These are phyloP conservation scores for Tetragonula clypearis DNA, from an alignment of 1,140 invertebrate genomes.

Conservation along the genomic window DNA sequence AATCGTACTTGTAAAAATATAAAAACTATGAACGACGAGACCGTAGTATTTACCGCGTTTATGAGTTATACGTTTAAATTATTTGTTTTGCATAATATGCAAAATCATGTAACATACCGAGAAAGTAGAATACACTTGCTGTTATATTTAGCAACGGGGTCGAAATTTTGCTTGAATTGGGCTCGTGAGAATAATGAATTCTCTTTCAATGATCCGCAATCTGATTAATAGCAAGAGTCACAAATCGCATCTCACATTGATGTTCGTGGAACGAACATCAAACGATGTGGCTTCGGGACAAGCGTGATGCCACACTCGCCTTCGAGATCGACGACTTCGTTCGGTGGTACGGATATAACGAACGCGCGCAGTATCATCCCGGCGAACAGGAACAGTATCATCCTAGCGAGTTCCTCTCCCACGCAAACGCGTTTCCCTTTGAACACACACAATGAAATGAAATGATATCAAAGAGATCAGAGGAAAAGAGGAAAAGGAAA, in stretches of 20 bases:
- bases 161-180: too few species aligned
- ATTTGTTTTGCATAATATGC: too few species aligned
- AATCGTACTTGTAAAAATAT: too few species aligned
- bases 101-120: too few species aligned
- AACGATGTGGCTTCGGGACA: conserved; percentile 83
- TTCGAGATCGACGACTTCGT: conserved; percentile 79
- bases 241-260: neutral
- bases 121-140: too few species aligned
- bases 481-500: neutral
- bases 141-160: too few species aligned
- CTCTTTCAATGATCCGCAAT: too few species aligned
- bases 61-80: too few species aligned
- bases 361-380: conserved; percentile 86
- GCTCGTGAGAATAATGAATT: too few species aligned
- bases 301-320: conserved; percentile 89
- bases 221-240: too few species aligned
- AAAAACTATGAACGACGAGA: too few species aligned
- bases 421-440: conserved; percentile 92
- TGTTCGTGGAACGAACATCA: conserved; percentile 77
- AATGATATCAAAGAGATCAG: neutral
- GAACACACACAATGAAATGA: conserved; percentile 55
- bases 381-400: conserved; percentile 87
- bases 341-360: conserved; percentile 76
- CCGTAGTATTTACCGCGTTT: too few species aligned
- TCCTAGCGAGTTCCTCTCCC: conserved; percentile 91